A percentile compares a stretch with the other conserved stretches of the same genome.
Conservation (phyloP, 2,797 vertebrate species). For the Micropoecilia bifurca region DNA sequence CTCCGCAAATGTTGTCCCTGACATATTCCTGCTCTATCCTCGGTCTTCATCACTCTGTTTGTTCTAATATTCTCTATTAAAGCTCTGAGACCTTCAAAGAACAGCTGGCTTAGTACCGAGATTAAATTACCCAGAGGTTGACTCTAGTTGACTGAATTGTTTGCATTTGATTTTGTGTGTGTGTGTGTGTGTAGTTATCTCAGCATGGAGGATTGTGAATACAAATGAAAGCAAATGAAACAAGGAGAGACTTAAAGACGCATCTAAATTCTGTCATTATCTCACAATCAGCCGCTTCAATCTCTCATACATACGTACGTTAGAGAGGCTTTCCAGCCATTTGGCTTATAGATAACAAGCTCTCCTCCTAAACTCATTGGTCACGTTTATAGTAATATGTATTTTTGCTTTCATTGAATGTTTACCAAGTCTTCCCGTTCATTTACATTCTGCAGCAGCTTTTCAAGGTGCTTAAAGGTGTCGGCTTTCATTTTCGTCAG, state of each 20-base stretch:
- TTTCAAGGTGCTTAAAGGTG: slow-evolving; percentile 7
- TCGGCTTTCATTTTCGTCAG: slow-evolving; percentile 14
- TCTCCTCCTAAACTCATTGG: neutral
- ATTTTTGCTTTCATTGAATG: neutral
- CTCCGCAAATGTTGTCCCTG: no score
- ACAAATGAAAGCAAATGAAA: neutral
- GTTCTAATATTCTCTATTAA: no score
- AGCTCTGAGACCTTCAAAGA: no score
- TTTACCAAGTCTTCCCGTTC: neutral
- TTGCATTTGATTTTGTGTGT: no score
- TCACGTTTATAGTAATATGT: neutral
- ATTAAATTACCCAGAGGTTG: neutral
- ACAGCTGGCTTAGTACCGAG: no score
- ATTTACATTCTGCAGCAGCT: slow-evolving; percentile 36
- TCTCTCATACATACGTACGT: neutral
- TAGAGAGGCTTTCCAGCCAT: neutral
- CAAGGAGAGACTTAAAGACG: neutral
- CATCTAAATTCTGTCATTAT: neutral
- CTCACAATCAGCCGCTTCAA: neutral
- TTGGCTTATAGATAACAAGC: no score
- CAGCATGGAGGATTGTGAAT: neutral
- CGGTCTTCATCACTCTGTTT: no score
- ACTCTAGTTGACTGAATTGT: neutral
- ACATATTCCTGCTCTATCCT: no score
- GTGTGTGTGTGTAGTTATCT: neutral